phyloP scores from a whole-genome alignment of 2,888 invertebrate species.

The Himalopsyche kuldschensis region DNA sequence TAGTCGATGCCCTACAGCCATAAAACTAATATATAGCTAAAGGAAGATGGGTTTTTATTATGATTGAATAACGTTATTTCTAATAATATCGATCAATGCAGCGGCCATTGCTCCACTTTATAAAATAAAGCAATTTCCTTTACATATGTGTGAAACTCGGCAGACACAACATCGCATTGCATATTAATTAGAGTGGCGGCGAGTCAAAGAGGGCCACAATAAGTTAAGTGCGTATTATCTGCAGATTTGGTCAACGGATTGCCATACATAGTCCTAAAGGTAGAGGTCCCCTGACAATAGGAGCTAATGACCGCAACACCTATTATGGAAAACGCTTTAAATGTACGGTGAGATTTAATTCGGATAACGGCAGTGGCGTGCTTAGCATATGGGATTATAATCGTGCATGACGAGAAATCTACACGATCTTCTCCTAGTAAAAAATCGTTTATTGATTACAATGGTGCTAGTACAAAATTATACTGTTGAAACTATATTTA shows the following conservation, averaged over 20 bases:
- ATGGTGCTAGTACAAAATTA: too few species aligned
- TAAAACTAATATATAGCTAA: neutral
- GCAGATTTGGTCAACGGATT: neutral
- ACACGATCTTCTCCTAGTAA: too few species aligned
- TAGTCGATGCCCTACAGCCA: neutral
- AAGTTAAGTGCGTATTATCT: conserved; percentile 4
- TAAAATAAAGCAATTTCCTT: neutral
- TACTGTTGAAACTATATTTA: too few species aligned
- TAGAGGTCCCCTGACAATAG: conserved; percentile 28
- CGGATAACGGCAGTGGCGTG: conserved; percentile 11
- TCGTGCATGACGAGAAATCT: neutral
- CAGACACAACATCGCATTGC: conserved; percentile 8
- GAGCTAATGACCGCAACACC: conserved; percentile 37
- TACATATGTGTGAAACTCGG: neutral
- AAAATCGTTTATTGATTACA: too few species aligned
- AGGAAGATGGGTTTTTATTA: neutral
- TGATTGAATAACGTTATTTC: neutral
- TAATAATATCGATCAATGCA: neutral
- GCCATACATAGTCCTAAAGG: neutral
- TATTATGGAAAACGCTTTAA: conserved; percentile 33
- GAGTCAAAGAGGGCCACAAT: conserved; percentile 5
- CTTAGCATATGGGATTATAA: neutral
- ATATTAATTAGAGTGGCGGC: conserved; percentile 18
- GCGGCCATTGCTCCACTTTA: neutral
- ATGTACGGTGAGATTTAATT: conserved; percentile 30